Percentiles rank a stretch among this genome's conserved stretches.
Conservation (phyloP, 2,113 vertebrate genomes). For the Nothocercus nigrocapillus region DNA sequence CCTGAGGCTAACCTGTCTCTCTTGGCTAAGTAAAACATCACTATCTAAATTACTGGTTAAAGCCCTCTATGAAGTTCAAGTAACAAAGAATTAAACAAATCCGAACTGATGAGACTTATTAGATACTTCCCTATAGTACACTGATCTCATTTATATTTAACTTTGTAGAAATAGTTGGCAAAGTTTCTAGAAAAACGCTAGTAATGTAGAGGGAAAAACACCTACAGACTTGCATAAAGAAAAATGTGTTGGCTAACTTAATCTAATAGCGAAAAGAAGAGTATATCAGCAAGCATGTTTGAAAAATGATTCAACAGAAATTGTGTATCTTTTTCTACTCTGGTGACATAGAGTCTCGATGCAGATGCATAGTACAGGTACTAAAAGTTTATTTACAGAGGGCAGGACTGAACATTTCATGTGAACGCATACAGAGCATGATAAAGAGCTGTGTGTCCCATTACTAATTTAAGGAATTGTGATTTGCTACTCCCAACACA, state of each 20-base stretch:
- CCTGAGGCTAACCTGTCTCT: not conserved
- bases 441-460: constrained; percentile 75
- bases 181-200: not conserved
- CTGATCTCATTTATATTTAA: not conserved
- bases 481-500: constrained; percentile 78
- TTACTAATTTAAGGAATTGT: constrained; percentile 82
- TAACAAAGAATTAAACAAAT: not conserved
- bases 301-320: constrained; percentile 15
- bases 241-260: not conserved
- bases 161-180: not conserved
- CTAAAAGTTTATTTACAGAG: constrained; percentile 67
- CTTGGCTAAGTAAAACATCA: not conserved
- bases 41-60: not conserved
- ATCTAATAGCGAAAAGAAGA: not conserved
- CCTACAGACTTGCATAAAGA: not conserved
- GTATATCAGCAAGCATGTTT: not conserved
- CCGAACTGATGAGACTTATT: not conserved
- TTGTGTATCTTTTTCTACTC: not conserved
- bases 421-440: constrained; percentile 65
- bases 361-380: constrained; percentile 12
- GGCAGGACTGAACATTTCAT: constrained; percentile 74
- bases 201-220: not conserved
- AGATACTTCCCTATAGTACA: not conserved
- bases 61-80: not conserved
- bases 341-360: not conserved